Evolutionary conservation across 2,797 vertebrate genomes (phyloP).

Genomic region (Sciaenops ocellatus): DNA sequence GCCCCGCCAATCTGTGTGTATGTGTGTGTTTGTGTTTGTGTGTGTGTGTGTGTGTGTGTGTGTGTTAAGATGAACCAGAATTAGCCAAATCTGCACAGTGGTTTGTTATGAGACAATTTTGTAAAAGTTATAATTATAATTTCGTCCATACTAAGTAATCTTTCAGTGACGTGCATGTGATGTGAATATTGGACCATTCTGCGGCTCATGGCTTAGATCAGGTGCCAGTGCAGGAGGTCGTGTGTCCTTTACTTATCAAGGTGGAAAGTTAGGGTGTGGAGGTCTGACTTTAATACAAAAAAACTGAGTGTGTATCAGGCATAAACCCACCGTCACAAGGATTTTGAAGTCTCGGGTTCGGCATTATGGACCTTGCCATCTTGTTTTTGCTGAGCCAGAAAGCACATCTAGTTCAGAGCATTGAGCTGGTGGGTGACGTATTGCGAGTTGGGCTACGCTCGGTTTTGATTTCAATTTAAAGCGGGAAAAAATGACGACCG

Average conservation of each 20-base stretch:
- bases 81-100: background rate
- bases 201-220: background rate
- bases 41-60: background rate
- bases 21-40: conserved; percentile 8
- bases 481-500: too few species aligned
- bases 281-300: background rate
- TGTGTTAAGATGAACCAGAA: background rate
- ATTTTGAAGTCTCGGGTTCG: too few species aligned
- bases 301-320: background rate
- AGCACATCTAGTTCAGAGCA: too few species aligned
- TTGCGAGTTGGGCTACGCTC: too few species aligned
- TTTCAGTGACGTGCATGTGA: background rate
- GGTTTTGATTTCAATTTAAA: too few species aligned
- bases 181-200: background rate
- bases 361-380: too few species aligned
- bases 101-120: background rate
- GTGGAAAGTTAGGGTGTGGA: background rate
- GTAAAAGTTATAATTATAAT: background rate
- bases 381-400: too few species aligned
- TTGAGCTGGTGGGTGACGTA: too few species aligned
- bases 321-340: too few species aligned
- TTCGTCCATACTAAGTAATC: background rate
- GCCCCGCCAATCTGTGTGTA: background rate
- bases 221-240: background rate
- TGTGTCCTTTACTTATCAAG: background rate